Percentiles rank a stretch among this genome's conserved stretches.
These are phyloP conservation scores for Stylophora pistillata DNA, from an alignment of 64 coral and sea anemone genomes.

Conservation along the genomic window DNA sequence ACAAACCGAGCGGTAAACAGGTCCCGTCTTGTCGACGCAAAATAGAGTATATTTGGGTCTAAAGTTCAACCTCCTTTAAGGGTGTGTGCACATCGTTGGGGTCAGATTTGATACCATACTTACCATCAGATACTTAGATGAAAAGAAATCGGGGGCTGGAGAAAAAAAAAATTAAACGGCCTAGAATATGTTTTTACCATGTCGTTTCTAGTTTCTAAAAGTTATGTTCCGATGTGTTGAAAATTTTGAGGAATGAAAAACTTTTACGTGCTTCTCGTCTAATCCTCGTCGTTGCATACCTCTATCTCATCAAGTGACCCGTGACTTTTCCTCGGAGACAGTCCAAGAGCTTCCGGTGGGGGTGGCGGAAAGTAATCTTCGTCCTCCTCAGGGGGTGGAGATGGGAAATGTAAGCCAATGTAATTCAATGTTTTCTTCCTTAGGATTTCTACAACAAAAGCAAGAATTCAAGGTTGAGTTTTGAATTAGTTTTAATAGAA, in stretches of 20 bases:
- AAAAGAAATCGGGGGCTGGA: no score
- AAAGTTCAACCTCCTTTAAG: no score
- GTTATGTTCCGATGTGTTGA: no score
- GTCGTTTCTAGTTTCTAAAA: no score
- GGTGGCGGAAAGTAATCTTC: constrained; percentile 44
- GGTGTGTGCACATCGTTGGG: no score
- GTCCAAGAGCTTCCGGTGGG: constrained; percentile 31
- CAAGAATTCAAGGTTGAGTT: no score
- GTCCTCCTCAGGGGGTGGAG: neutral
- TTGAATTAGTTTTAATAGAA: neutral
- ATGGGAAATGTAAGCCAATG: constrained; percentile 2
- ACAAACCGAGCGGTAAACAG: neutral
- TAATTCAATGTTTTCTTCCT: constrained; percentile 1
- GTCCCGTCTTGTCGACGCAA: neutral
- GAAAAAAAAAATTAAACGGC: no score
- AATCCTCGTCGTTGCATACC: neutral
- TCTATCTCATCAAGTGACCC: constrained; percentile 23
- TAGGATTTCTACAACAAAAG: constrained; percentile 29
- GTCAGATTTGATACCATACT: no score
- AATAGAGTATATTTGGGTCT: neutral
- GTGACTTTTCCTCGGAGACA: constrained; percentile 11
- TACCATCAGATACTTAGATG: no score
- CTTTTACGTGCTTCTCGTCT: no score
- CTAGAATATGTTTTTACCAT: no score
- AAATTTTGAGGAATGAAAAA: no score